Conservation (phyloP, 2,888 invertebrate species). For the Aleiodes testaceus region DNA sequence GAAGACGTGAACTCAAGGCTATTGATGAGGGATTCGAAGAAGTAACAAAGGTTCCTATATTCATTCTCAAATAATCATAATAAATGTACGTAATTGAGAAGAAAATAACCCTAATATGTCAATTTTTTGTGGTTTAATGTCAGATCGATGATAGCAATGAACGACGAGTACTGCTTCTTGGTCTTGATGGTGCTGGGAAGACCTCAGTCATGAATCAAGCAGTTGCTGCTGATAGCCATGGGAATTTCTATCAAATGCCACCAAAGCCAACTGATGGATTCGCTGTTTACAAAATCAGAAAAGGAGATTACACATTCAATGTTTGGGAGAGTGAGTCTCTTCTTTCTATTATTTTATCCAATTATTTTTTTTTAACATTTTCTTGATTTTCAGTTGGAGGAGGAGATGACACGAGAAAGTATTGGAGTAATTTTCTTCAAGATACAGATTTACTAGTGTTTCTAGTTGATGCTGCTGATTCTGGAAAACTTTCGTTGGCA, state of each 20-base stretch:
- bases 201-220: slow-evolving; percentile 70
- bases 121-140: slow-evolving; percentile 28
- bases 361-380: neutral
- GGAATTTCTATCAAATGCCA: slow-evolving; percentile 57
- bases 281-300: slow-evolving; percentile 65
- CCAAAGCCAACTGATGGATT: slow-evolving; percentile 67
- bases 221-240: slow-evolving; percentile 58
- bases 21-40: slow-evolving; percentile 73
- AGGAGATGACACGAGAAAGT: slow-evolving; percentile 64
- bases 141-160: slow-evolving; percentile 71
- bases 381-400: slow-evolving; percentile 65
- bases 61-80: neutral
- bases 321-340: slow-evolving; percentile 69
- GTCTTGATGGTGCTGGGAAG: slow-evolving; percentile 70
- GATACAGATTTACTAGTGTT: slow-evolving; percentile 72
- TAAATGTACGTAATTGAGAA: neutral
- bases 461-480: slow-evolving; percentile 70
- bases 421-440: slow-evolving; percentile 71
- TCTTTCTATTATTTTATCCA: neutral
- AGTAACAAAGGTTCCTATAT: slow-evolving; percentile 67
- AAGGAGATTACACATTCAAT: slow-evolving; percentile 63
- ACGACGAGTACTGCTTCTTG: slow-evolving; percentile 68
- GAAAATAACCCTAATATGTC: slow-evolving; percentile 35
- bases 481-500: slow-evolving; percentile 64
- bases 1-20: slow-evolving; percentile 67